Evolutionary conservation across 2,797 vertebrate genomes (phyloP).

Genomic region (Prionace glauca): DNA sequence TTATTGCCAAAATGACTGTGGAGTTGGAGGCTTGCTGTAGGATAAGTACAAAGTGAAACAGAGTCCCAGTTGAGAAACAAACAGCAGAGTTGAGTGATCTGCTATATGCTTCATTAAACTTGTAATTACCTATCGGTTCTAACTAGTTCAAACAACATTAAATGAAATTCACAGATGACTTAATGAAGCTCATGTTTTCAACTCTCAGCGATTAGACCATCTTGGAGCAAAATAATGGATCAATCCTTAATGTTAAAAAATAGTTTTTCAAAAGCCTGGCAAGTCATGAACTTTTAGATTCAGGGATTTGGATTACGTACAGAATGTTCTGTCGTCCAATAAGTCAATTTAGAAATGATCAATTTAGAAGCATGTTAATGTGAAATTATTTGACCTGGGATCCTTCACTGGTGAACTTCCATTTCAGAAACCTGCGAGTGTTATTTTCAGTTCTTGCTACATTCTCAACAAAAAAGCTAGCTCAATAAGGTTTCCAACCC

Average conservation of each 20-base stretch:
- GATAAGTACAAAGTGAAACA: conserved; percentile 97
- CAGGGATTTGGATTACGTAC: neutral
- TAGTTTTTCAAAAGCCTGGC: conserved; percentile 11
- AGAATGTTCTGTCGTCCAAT: neutral
- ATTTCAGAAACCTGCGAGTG: neutral
- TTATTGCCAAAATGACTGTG: conserved; percentile 96
- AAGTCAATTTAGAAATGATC: neutral
- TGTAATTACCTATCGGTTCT: conserved; percentile 99
- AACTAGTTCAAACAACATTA: conserved; percentile 96
- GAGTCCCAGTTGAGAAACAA: conserved; percentile 89
- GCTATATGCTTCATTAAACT: conserved; percentile 95
- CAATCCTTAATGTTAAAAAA: conserved; percentile 18
- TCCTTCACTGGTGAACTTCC: neutral
- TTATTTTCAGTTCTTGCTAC: neutral
- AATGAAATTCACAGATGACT: conserved; percentile 93
- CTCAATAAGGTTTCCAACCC: neutral
- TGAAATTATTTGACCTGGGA: neutral
- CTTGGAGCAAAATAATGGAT: conserved; percentile 24
- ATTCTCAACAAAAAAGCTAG: neutral
- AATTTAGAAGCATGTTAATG: neutral
- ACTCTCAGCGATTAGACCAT: conserved; percentile 8
- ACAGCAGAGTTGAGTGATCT: conserved; percentile 84
- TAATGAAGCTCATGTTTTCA: conserved; percentile 55
- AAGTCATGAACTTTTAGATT: neutral
- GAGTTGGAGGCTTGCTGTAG: conserved; percentile 88